Evolutionary conservation across 1,140 invertebrate genomes (phyloP).

Genomic region (Drosophila watanabei): DNA sequence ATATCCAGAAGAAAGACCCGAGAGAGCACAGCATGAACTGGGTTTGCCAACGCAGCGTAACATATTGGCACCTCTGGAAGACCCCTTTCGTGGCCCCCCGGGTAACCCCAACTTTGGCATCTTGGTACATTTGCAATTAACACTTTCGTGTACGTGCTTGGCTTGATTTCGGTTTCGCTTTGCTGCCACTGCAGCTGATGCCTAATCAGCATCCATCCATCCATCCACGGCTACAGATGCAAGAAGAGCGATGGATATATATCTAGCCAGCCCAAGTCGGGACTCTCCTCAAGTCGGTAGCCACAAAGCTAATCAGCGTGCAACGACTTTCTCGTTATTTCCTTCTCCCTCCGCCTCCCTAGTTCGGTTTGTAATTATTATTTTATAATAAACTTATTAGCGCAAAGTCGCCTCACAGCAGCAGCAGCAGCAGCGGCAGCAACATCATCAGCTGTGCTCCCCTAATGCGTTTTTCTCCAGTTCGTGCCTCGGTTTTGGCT

Average conservation of each 20-base stretch:
- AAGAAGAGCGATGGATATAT: background rate
- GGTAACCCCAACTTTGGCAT: constrained; percentile 28
- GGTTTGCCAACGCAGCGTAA: constrained; percentile 6
- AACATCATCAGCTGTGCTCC: constrained; percentile 21
- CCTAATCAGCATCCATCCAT: constrained; percentile 57
- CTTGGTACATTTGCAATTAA: constrained; percentile 81
- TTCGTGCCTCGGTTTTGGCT: constrained; percentile 37
- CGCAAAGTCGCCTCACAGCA: constrained; percentile 33
- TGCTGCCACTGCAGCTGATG: constrained; percentile 59
- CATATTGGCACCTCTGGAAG: constrained; percentile 40
- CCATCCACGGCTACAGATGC: constrained; percentile 34
- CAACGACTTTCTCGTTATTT: constrained; percentile 81
- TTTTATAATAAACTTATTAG: constrained; percentile 84
- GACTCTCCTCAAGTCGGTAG: constrained; percentile 24
- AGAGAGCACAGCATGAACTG: background rate
- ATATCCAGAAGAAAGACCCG: background rate
- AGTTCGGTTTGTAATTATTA: constrained; percentile 72
- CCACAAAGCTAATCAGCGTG: constrained; percentile 82
- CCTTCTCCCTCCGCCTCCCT: constrained; percentile 18
- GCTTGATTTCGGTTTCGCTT: constrained; percentile 57
- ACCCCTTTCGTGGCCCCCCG: background rate
- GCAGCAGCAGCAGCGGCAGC: background rate
- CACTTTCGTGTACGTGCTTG: constrained; percentile 81
- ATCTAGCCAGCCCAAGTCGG: constrained; percentile 9
- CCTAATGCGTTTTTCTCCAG: constrained; percentile 50